These are phyloP conservation scores for Carassius auratus DNA, from an alignment of 2,113 vertebrate species.

Conservation along the genomic window DNA sequence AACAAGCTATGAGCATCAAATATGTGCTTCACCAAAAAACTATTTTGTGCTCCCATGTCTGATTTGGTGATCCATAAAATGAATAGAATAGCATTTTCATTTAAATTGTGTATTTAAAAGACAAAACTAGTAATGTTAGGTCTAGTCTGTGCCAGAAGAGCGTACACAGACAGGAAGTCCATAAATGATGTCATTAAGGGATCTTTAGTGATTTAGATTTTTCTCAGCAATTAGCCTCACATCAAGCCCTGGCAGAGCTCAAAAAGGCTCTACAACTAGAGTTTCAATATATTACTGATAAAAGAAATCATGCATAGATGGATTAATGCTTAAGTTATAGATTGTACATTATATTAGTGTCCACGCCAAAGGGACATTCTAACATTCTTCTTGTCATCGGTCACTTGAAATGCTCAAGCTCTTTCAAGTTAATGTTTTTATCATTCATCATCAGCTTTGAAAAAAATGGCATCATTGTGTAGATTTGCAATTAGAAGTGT, in stretches of 20 bases:
- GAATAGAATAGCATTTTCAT: neutral
- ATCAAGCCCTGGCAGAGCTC: slow-evolving; percentile 36
- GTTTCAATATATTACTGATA: neutral
- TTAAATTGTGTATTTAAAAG: neutral
- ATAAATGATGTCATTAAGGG: slow-evolving; percentile 50
- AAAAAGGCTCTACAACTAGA: neutral
- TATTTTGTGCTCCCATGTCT: neutral
- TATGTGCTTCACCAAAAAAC: accelerated
- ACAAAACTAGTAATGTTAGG: neutral
- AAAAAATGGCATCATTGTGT: neutral
- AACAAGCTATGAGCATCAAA: neutral
- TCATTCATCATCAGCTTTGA: neutral
- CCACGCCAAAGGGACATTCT: neutral
- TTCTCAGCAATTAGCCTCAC: slow-evolving; percentile 70
- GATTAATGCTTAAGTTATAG: neutral
- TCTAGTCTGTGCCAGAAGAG: slow-evolving; percentile 11
- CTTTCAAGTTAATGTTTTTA: neutral
- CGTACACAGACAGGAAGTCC: neutral
- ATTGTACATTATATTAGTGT: neutral
- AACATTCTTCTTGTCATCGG: neutral
- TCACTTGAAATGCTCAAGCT: neutral
- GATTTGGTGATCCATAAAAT: neutral
- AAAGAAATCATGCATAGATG: neutral
- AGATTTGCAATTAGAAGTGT: neutral
- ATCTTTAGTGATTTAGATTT: slow-evolving; percentile 54